phyloP scores from a whole-genome alignment of 2,797 vertebrate species.

The Melanotaenia trifasciata region DNA sequence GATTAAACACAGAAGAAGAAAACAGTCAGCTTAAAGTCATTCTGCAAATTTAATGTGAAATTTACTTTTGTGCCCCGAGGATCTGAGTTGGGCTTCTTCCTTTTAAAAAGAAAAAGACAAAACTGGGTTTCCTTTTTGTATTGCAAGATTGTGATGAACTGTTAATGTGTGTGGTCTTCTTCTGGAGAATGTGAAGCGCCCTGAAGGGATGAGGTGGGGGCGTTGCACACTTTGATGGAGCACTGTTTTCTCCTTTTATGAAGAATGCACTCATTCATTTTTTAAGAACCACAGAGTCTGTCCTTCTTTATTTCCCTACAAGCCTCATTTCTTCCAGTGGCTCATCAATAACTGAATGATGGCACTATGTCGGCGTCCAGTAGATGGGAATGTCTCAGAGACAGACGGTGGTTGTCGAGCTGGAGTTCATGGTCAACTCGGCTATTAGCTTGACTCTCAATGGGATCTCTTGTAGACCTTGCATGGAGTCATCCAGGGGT shows the following conservation, averaged over 20 bases:
- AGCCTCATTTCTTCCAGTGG: conserved; percentile 22
- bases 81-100: conserved; percentile 31
- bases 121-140: conserved; percentile 42
- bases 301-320: conserved; percentile 26
- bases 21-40: conserved; percentile 29
- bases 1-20: no score
- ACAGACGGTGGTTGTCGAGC: conserved; percentile 64
- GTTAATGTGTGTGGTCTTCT: conserved; percentile 68
- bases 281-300: conserved; percentile 36
- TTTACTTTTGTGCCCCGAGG: conserved; percentile 38
- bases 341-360: conserved; percentile 67
- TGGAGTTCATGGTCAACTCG: conserved; percentile 61
- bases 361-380: conserved; percentile 53
- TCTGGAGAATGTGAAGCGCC: conserved; percentile 49
- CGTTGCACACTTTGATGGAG: conserved; percentile 44
- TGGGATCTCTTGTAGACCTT: conserved; percentile 72
- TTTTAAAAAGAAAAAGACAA: conserved; percentile 6
- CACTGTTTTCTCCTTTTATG: conserved; percentile 57
- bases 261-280: conserved; percentile 69
- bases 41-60: conserved; percentile 32
- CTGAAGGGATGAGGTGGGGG: conserved; percentile 31
- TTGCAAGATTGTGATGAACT: conserved; percentile 54
- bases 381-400: conserved; percentile 65
- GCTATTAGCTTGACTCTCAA: conserved; percentile 63
- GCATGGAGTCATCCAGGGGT: conserved; percentile 69